phyloP scores from a whole-genome alignment of 2,113 vertebrate genomes.

The Dryoscopus gambensis region DNA sequence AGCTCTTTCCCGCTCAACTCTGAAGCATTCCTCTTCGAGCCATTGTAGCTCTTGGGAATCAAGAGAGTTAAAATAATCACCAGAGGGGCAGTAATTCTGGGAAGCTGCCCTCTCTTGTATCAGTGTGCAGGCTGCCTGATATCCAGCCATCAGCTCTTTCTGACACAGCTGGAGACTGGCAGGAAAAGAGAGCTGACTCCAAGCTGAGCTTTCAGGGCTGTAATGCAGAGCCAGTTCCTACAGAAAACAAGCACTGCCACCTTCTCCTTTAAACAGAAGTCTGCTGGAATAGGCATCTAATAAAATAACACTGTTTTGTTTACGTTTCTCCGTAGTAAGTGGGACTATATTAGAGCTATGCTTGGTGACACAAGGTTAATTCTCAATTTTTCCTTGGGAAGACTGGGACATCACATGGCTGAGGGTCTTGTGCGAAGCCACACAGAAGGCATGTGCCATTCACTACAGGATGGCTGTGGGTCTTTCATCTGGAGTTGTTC shows the following conservation, averaged over 20 bases:
- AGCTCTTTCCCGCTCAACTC: neutral
- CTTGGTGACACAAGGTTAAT: neutral
- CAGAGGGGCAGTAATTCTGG: neutral
- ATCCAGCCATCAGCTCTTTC: neutral
- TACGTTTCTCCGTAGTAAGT: neutral
- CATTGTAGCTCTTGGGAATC: neutral
- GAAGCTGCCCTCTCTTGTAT: neutral
- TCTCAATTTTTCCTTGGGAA: neutral
- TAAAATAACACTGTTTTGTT: neutral
- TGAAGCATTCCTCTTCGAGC: neutral
- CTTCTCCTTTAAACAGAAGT: neutral
- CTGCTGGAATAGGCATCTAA: neutral
- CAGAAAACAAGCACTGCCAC: neutral
- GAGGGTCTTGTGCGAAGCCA: neutral
- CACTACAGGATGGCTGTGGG: neutral
- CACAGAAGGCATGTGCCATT: neutral
- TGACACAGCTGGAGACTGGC: neutral
- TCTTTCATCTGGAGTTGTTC: neutral
- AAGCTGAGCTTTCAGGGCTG: neutral
- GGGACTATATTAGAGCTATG: neutral
- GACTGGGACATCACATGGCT: rapidly evolving
- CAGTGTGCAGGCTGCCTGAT: neutral
- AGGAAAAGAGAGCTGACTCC: neutral
- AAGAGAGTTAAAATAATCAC: neutral
- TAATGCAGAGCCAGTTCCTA: neutral